Percentiles rank a stretch among this genome's conserved stretches.
Conservation (phyloP, 2,888 invertebrate species). For the Hyposoter didymator region DNA sequence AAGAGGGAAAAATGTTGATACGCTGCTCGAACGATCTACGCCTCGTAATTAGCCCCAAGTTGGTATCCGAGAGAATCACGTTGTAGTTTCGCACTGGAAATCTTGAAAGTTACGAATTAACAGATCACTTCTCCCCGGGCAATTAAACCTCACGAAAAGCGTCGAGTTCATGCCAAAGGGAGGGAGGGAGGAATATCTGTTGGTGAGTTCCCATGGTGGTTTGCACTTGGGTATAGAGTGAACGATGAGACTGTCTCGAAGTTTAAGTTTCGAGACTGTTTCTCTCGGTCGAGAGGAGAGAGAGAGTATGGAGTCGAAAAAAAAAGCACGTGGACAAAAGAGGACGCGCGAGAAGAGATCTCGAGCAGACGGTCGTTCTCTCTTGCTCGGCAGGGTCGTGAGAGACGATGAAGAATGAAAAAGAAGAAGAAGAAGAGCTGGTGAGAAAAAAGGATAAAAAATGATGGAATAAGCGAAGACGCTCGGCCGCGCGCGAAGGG, state of each 20-base stretch:
- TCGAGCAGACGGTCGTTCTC: conserved; percentile 23
- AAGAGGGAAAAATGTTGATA: not conserved
- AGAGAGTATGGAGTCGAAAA: not conserved
- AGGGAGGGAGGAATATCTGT: conserved; percentile 12
- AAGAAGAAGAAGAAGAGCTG: conserved; percentile 63
- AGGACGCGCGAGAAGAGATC: conserved; percentile 32
- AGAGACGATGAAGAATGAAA: conserved; percentile 50
- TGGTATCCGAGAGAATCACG: not conserved
- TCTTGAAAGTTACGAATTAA: conserved; percentile 78
- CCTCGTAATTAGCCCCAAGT: not conserved
- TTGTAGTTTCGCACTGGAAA: not conserved
- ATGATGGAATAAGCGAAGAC: conserved; percentile 36
- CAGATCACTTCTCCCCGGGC: conserved; percentile 78
- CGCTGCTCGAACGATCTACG: not conserved
- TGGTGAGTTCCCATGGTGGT: conserved; percentile 74
- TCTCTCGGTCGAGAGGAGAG: not conserved
- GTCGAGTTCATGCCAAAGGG: conserved; percentile 12
- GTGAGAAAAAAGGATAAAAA: conserved; percentile 47
- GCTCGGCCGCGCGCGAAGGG: conserved; percentile 69
- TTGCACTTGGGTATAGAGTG: conserved; percentile 20
- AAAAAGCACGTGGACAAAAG: conserved; percentile 11
- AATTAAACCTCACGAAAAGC: conserved; percentile 79
- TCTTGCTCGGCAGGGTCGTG: conserved; percentile 51
- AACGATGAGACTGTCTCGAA: conserved; percentile 29
- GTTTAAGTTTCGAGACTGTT: conserved; percentile 22